phyloP scores from a whole-genome alignment of 1,140 invertebrate species.

The Drosophila takahashii region DNA sequence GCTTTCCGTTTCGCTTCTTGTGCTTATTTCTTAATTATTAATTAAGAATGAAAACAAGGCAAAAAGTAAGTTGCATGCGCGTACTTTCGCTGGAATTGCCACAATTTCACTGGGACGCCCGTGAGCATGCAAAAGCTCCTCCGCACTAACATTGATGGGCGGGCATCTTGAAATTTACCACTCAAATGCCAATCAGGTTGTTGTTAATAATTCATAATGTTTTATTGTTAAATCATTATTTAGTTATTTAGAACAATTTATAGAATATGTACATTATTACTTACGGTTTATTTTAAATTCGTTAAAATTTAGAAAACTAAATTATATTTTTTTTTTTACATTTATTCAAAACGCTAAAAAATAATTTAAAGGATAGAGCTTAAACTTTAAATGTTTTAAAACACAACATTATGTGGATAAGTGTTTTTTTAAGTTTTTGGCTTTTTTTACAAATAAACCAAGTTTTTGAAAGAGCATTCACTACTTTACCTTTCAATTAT shows the following conservation, averaged over 20 bases:
- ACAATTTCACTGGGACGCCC: slow-evolving; percentile 68
- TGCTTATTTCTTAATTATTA: slow-evolving; percentile 80
- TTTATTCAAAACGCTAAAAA: too few relatives aligned
- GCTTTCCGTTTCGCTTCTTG: slow-evolving; percentile 42
- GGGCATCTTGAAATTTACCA: background rate
- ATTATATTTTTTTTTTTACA: too few relatives aligned
- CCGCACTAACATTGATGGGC: slow-evolving; percentile 26
- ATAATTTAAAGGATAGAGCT: too few relatives aligned
- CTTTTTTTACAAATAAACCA: background rate
- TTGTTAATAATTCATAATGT: too few relatives aligned
- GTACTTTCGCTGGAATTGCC: slow-evolving; percentile 72
- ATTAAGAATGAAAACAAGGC: slow-evolving; percentile 81
- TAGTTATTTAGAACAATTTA: too few relatives aligned
- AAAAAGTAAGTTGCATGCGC: slow-evolving; percentile 73
- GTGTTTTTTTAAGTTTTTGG: too few relatives aligned
- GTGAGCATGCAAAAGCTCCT: slow-evolving; percentile 54
- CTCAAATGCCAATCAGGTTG: background rate
- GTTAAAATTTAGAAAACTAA: too few relatives aligned
- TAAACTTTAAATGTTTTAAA: too few relatives aligned
- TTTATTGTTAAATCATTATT: background rate
- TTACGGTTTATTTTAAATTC: too few relatives aligned
- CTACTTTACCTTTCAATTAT: background rate
- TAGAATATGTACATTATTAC: too few relatives aligned
- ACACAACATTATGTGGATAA: too few relatives aligned
- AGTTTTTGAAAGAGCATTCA: slow-evolving; percentile 17